Evolutionary conservation across 2,888 invertebrate species (phyloP), one percentile per base, ranked within the genome.

Genomic region (Ferdinandea cuprea): DNA sequence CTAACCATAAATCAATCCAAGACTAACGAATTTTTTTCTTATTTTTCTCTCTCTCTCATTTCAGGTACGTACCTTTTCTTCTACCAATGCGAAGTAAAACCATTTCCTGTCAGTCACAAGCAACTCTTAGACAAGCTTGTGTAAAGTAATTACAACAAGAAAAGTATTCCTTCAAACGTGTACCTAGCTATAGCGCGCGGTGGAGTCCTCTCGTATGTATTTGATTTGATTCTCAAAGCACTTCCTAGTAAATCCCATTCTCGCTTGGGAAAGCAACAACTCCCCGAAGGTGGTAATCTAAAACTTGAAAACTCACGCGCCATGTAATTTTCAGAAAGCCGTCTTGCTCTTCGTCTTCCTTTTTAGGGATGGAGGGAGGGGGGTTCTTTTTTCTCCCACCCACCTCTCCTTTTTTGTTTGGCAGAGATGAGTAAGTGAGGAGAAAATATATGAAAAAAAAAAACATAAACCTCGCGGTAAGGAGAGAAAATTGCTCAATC

Each of bases 41-140:
- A 25, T 25, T 44, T 61, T 52, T 21, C 17, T 56, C 44, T n/a
- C 32, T 71, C 35, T 61, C 25, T 68, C 68, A 13, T 83, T 83
- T 19, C 83, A 83, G 83, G 83, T 83, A 73, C 37, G 83, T 83
- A 83, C n/a, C n/a, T n/a, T n/a, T n/a, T n/a, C n/a, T n/a, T n/a
- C n/a, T n/a, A n/a, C n/a, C n/a, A n/a, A n/a, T n/a, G n/a, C 19
- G 35, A 40, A 19, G 8, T 44, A 56, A 80, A 74, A 73, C 48
- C 44, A 78, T 83, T 68, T 54, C 68, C 78, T 83, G 83, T 78
- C 83, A 83, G 76, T 66, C 40, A 58, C 81, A 81, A 71, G 52
- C 58, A 78, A 78, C 72, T 59, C 66, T 77, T 61, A 72, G 66
- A 61, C 71, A 83, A 77, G 58, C 63, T 32, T 76, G 81, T 76